Evolutionary conservation across 1,140 invertebrate species (phyloP).

Genomic region (Orius insidiosus): DNA sequence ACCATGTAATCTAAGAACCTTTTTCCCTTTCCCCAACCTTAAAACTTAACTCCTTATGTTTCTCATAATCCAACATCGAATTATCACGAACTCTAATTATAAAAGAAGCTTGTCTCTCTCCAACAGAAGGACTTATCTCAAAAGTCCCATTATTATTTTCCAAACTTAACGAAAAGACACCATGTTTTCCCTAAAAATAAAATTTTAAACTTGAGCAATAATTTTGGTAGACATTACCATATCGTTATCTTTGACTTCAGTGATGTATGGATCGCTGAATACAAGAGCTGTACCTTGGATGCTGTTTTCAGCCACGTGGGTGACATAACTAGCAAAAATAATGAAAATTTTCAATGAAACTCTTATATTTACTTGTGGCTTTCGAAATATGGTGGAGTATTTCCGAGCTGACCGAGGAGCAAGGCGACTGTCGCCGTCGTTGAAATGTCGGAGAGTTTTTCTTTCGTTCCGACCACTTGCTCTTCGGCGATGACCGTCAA

Average conservation of each 20-base stretch:
- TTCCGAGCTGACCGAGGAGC: slow-evolving; percentile 52
- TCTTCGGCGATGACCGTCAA: slow-evolving; percentile 71
- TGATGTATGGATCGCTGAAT: slow-evolving; percentile 48
- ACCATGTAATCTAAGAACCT: not conserved
- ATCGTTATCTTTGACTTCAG: slow-evolving; percentile 55
- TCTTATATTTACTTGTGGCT: slow-evolving; percentile 44
- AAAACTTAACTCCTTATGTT: slow-evolving; percentile 47
- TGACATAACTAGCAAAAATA: slow-evolving; percentile 42
- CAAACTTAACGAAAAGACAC: slow-evolving; percentile 61
- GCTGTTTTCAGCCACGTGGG: slow-evolving; percentile 63
- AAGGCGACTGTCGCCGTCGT: slow-evolving; percentile 60
- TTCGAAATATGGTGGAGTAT: slow-evolving; percentile 58
- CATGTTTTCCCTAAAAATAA: slow-evolving; percentile 44
- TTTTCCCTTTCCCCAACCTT: slow-evolving; percentile 28
- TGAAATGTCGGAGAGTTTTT: slow-evolving; percentile 56
- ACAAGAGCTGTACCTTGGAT: slow-evolving; percentile 54
- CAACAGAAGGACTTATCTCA: slow-evolving; percentile 73
- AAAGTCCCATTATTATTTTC: slow-evolving; percentile 72
- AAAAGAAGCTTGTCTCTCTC: slow-evolving; percentile 60
- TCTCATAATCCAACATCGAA: slow-evolving; percentile 64
- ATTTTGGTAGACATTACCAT: slow-evolving; percentile 27
- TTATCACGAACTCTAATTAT: slow-evolving; percentile 69
- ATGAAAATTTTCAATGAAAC: not conserved
- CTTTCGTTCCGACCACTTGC: slow-evolving; percentile 39
- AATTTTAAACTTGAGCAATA: too few relatives aligned